phyloP scores from a whole-genome alignment of 2,113 vertebrate genomes.

The Forbesichthys papilliferus region DNA sequence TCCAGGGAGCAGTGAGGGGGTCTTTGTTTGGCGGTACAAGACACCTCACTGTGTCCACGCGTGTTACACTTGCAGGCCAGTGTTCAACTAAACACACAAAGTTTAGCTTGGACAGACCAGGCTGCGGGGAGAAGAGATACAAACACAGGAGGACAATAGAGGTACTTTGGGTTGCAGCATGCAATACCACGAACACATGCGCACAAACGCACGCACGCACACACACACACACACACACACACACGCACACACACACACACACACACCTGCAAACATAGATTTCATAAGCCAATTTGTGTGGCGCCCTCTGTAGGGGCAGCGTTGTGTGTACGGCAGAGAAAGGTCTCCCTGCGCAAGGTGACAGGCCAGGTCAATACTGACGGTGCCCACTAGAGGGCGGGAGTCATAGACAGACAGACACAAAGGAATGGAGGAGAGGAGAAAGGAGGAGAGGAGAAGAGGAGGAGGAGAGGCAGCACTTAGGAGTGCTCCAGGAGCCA shows the following conservation, averaged over 20 bases:
- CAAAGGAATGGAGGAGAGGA: slow-evolving; percentile 7
- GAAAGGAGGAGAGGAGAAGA: neutral
- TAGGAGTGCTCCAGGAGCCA: slow-evolving; percentile 91
- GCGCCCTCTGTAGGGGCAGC: slow-evolving; percentile 36
- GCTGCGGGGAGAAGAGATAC: slow-evolving; percentile 3
- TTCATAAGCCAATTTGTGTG: slow-evolving; percentile 30
- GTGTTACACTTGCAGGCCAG: slow-evolving; percentile 32
- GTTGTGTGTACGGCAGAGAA: slow-evolving; percentile 43
- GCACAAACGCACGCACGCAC: neutral
- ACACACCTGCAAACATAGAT: slow-evolving; percentile 28
- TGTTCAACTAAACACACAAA: slow-evolving; percentile 10
- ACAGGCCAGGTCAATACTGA: neutral
- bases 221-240: neutral
- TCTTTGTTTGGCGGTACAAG: slow-evolving; percentile 13
- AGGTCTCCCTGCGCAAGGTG: slow-evolving; percentile 16
- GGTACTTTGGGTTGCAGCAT: slow-evolving; percentile 38
- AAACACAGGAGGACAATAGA: slow-evolving; percentile 1
- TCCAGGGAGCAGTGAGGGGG: slow-evolving; percentile 16
- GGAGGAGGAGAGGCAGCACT: slow-evolving; percentile 15
- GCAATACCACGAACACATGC: slow-evolving; percentile 37
- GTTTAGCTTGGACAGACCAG: slow-evolving; percentile 20
- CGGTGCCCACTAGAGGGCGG: slow-evolving; percentile 9
- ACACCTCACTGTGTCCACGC: slow-evolving; percentile 31
- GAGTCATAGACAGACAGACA: neutral
- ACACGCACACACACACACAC: slow-evolving; percentile 12